These are phyloP conservation scores for Rhamnusium bicolor DNA, from an alignment of 2,888 invertebrate genomes.

Conservation along the genomic window DNA sequence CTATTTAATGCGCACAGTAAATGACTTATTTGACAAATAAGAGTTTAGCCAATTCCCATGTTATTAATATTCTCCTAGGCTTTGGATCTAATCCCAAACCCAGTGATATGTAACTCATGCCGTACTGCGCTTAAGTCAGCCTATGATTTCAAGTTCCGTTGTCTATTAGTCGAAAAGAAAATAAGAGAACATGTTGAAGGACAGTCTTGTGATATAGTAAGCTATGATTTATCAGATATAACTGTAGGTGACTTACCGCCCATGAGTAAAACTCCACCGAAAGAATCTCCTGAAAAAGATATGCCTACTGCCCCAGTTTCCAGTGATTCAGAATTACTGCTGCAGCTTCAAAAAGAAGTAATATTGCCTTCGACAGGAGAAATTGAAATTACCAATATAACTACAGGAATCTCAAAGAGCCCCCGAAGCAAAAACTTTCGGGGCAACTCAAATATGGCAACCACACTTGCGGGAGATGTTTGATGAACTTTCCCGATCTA, in stretches of 20 bases:
- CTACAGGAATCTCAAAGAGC: conserved; percentile 7
- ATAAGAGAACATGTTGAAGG: conserved; percentile 58
- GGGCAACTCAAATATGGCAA: conserved; percentile 5
- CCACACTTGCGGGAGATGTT: conserved; percentile 46
- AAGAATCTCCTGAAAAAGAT: conserved; percentile 14
- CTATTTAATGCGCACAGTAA: not conserved
- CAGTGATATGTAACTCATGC: conserved; percentile 59
- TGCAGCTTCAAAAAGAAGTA: conserved; percentile 45
- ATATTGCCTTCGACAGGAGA: conserved; percentile 40
- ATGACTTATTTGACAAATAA: not conserved
- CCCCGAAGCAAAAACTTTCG: not conserved
- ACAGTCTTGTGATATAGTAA: conserved; percentile 46
- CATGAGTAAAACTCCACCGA: conserved; percentile 27
- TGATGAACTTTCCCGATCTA: conserved; percentile 48
- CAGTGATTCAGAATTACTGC: conserved; percentile 36
- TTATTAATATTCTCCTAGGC: conserved; percentile 48
- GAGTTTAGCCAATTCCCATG: not conserved
- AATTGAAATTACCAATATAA: conserved; percentile 49
- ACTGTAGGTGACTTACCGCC: conserved; percentile 49
- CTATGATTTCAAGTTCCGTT: conserved; percentile 58
- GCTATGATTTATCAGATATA: conserved; percentile 54
- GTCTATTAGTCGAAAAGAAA: conserved; percentile 59
- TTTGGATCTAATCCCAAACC: conserved; percentile 59
- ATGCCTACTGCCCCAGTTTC: not conserved
- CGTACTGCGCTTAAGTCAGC: conserved; percentile 56